Evolutionary conservation across 2,888 invertebrate genomes (phyloP).

Genomic region (Megaustenia siamemsis): DNA sequence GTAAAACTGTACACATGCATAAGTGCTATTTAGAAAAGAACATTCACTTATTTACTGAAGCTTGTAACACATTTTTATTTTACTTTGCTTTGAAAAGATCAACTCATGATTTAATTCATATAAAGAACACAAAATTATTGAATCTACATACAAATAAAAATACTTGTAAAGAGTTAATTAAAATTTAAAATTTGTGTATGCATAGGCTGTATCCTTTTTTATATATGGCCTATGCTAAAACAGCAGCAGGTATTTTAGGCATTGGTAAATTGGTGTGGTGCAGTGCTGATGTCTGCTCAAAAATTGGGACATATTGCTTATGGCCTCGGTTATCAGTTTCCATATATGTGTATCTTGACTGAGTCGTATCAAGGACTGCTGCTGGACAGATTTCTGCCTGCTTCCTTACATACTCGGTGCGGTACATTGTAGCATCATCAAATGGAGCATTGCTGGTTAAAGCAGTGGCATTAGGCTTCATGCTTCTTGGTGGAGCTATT

Average conservation of each 20-base stretch:
- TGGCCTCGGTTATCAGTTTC: conserved; percentile 75
- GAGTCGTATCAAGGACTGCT: conserved; percentile 70
- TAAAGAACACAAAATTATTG: not conserved
- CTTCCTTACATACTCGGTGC: conserved; percentile 76
- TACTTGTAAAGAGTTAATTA: not conserved
- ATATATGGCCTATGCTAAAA: conserved; percentile 25
- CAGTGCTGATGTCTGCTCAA: conserved; percentile 44
- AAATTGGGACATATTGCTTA: conserved; percentile 71
- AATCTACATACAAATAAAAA: not conserved
- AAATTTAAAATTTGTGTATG: not conserved
- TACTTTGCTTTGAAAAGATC: no score
- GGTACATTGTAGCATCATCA: conserved; percentile 78
- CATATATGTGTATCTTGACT: conserved; percentile 66
- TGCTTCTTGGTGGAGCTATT: conserved; percentile 62
- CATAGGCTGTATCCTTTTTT: not conserved
- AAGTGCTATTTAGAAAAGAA: not conserved
- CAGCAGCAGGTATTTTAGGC: conserved; percentile 46
- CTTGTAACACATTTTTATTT: not conserved
- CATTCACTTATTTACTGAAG: not conserved
- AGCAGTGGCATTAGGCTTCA: conserved; percentile 68
- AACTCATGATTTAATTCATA: no score
- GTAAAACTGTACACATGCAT: no score
- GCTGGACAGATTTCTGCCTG: conserved; percentile 75
- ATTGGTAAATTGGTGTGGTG: conserved; percentile 15
- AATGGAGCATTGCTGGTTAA: conserved; percentile 71